Evolutionary conservation across 2,797 vertebrate species (phyloP).

Genomic region (Megalops cyprinoides): DNA sequence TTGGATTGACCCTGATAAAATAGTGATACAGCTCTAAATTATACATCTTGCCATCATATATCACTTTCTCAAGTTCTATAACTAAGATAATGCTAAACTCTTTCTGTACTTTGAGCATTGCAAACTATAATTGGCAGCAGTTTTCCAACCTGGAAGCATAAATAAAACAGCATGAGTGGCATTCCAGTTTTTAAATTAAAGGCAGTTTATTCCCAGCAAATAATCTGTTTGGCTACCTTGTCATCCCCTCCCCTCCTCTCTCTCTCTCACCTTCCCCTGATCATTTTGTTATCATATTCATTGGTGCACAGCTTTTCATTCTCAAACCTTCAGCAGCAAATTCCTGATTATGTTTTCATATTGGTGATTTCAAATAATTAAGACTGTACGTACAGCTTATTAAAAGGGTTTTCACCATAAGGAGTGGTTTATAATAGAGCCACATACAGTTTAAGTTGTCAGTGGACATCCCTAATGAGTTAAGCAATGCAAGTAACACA

Average conservation of each 20-base stretch:
- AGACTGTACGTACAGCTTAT: too few species aligned
- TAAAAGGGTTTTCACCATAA: not conserved
- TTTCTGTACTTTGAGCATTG: not conserved
- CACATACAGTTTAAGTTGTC: not conserved
- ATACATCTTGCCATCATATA: not conserved
- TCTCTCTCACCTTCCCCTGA: not conserved
- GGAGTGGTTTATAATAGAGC: not conserved
- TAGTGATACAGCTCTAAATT: not conserved
- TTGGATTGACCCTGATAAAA: not conserved
- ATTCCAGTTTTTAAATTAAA: not conserved
- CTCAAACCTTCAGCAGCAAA: too few species aligned
- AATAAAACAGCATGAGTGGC: not conserved
- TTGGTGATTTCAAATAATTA: too few species aligned
- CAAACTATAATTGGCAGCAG: not conserved
- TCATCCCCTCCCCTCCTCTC: not conserved
- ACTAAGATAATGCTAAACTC: not conserved
- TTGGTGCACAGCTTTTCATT: not conserved
- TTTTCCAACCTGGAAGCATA: not conserved
- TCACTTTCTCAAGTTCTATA: not conserved
- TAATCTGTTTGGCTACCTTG: slow-evolving; percentile 8
- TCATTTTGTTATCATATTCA: too few species aligned
- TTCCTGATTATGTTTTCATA: too few species aligned
- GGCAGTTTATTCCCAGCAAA: slow-evolving; percentile 5
- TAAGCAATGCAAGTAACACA: not conserved
- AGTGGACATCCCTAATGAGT: not conserved